phyloP scores from a whole-genome alignment of 92 coral and sea anemone species.

The Heteractis magnifica region DNA sequence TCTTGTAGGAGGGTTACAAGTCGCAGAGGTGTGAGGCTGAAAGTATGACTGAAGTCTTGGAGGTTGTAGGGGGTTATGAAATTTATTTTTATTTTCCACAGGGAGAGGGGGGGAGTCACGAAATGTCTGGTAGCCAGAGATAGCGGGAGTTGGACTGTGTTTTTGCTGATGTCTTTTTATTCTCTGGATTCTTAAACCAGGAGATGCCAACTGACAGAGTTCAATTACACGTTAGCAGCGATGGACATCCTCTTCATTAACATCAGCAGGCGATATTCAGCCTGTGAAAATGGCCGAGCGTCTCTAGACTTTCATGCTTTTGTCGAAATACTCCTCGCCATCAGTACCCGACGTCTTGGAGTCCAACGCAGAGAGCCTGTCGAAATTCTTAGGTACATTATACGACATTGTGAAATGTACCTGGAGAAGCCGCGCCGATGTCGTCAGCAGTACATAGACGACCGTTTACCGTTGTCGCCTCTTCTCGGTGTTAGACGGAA shows the following conservation, averaged over 20 bases:
- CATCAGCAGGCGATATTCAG: constrained; percentile 65
- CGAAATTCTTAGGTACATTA: constrained; percentile 42
- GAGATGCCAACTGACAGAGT: constrained; percentile 67
- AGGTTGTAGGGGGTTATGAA: too few relatives aligned
- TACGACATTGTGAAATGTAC: constrained; percentile 63
- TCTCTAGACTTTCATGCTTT: constrained; percentile 62
- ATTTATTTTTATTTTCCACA: too few relatives aligned
- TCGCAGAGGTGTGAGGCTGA: too few relatives aligned
- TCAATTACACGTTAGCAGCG: constrained; percentile 69
- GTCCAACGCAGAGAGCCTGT: constrained; percentile 55
- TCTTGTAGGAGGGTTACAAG: too few relatives aligned
- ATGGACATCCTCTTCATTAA: constrained; percentile 71
- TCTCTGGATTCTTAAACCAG: constrained; percentile 12
- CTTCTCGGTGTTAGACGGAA: constrained; percentile 22
- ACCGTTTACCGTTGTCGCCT: constrained; percentile 23
- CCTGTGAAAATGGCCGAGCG: constrained; percentile 52
- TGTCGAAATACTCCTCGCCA: constrained; percentile 54
- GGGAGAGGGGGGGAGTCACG: too few relatives aligned
- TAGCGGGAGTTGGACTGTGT: too few relatives aligned
- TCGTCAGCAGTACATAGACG: constrained; percentile 23
- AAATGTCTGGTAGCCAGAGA: too few relatives aligned
- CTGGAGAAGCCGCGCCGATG: constrained; percentile 37
- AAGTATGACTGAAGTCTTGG: too few relatives aligned
- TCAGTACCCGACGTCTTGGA: constrained; percentile 51
- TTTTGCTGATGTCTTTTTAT: neutral